These are phyloP conservation scores for Drosophila ercepeae DNA, from an alignment of 1,140 invertebrate species.

Conservation along the genomic window DNA sequence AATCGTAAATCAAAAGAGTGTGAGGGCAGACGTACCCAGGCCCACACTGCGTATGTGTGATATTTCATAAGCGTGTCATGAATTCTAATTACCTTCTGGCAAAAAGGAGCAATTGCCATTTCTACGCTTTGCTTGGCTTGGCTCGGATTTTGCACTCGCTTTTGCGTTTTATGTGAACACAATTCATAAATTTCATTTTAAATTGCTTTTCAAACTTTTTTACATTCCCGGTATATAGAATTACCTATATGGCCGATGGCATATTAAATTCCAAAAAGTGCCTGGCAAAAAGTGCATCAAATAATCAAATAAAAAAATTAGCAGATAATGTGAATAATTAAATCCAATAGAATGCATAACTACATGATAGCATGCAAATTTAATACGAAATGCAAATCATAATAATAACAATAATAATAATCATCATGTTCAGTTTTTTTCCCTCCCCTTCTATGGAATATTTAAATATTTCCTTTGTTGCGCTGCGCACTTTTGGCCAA, in stretches of 20 bases:
- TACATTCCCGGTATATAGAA: background rate
- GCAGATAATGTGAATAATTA: constrained; percentile 67
- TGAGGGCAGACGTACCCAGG: background rate
- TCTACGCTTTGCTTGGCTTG: constrained; percentile 22
- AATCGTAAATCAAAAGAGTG: constrained; percentile 71
- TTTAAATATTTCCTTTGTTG: constrained; percentile 50
- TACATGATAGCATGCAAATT: constrained; percentile 52
- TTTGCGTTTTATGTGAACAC: constrained; percentile 59
- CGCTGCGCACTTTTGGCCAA: constrained; percentile 1
- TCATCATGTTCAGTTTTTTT: constrained; percentile 14
- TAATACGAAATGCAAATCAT: constrained; percentile 37
- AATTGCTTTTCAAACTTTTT: constrained; percentile 66
- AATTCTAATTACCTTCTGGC: constrained; percentile 78
- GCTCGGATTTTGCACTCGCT: too few relatives aligned
- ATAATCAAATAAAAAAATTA: constrained; percentile 61
- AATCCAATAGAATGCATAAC: constrained; percentile 52
- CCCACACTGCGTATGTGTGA: constrained; percentile 77
- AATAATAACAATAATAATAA: constrained; percentile 25
- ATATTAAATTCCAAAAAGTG: constrained; percentile 34
- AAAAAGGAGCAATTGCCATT: constrained; percentile 38
- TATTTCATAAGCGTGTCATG: constrained; percentile 80
- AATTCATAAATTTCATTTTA: constrained; percentile 72
- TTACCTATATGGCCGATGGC: constrained; percentile 13
- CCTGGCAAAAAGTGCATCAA: constrained; percentile 18
- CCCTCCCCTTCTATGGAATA: constrained; percentile 30